A percentile compares a stretch with the other conserved stretches of the same genome.
Conservation (phyloP, 2,888 invertebrate species). For the Belgica antarctica region DNA sequence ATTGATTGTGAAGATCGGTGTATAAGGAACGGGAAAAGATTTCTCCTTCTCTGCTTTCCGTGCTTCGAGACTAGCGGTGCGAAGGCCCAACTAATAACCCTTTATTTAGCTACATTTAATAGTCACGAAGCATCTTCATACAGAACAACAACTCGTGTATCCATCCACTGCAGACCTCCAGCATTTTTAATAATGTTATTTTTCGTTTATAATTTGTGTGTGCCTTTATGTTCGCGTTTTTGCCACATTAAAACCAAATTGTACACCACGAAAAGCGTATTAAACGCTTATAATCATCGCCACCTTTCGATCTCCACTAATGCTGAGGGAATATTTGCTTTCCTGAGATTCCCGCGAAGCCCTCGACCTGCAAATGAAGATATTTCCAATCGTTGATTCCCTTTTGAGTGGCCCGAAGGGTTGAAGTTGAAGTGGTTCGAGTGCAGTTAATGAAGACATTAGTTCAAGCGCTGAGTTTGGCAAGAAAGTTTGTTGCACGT, state of each 20-base stretch:
- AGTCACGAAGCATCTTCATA: conserved; percentile 55
- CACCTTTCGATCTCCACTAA: conserved; percentile 41
- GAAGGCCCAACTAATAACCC: conserved; percentile 47
- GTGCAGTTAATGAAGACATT: conserved; percentile 21
- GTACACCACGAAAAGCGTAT: conserved; percentile 6
- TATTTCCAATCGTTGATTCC: conserved; percentile 5
- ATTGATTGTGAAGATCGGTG: conserved; percentile 1
- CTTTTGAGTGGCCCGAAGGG: background rate
- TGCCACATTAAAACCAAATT: conserved; percentile 21
- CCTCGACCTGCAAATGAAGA: background rate
- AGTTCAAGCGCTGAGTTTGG: background rate
- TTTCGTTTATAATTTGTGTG: conserved; percentile 20
- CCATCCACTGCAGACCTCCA: conserved; percentile 44
- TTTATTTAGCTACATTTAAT: conserved; percentile 46
- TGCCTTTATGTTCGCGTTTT: conserved; percentile 1
- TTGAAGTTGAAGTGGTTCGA: background rate
- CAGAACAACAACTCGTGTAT: conserved; percentile 38
- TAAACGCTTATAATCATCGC: conserved; percentile 39
- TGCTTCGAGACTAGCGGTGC: conserved; percentile 45
- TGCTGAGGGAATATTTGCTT: too few relatives aligned
- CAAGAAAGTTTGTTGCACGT: too few relatives aligned
- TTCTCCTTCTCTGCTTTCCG: background rate
- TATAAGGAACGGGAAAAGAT: background rate
- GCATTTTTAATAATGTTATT: conserved; percentile 17
- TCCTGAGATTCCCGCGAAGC: background rate